Base-by-base conservation (phyloP, 1,140 invertebrate species). In the Drosophila mauritiana region DNA sequence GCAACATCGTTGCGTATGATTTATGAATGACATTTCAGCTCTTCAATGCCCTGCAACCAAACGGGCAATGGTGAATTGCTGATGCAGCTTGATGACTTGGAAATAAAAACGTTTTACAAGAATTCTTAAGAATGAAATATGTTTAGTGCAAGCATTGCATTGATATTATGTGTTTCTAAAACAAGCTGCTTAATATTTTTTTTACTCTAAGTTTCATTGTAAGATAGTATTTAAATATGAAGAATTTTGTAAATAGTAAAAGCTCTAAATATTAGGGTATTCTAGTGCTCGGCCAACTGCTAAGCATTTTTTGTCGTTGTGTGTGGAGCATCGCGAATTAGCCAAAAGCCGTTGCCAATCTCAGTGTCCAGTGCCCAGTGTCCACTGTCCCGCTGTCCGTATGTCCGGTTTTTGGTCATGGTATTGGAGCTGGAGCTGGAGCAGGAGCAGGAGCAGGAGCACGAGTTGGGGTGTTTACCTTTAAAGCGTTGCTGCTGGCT, bases 21-120 rank as follows among this genome's bases (percentile, higher is more conserved):
- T 89, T 89, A 89, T 89, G 84, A 89, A 89, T 89, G 84, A 89
- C 84, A 88, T 88, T 88, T 89, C 61, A 70, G 85, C 80, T 77
- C 55, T 62, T 53, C 34, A 13, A 10, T 86, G 56, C 57, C 64
- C 73, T 74, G 7, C 31, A 45, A 20, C 2, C 4, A 10, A 0
- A 5, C 15, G 3, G 10, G 39, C 13, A 8, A 15, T 48, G 22
- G 0, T 7, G 45, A 22, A 7, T 22, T 40, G 2, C 1, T n/a
- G 0, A 40, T 4, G 12, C 22, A 48, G 45, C n/a, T 27, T 37
- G 36, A 11, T 37, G 37, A 13, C 12, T 39, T 13, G 4, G 36
- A 37, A 37, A 13, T 3, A 37, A 5, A 37, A 37, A 34, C 0
- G 3, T 34, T 34, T 2, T 1, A 8, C 10, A 34, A 34, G 10